A percentile compares a stretch with the other conserved stretches of the same genome.
These are phyloP conservation scores for Megaleporinus macrocephalus DNA, from an alignment of 2,113 vertebrate species.

Conservation along the genomic window DNA sequence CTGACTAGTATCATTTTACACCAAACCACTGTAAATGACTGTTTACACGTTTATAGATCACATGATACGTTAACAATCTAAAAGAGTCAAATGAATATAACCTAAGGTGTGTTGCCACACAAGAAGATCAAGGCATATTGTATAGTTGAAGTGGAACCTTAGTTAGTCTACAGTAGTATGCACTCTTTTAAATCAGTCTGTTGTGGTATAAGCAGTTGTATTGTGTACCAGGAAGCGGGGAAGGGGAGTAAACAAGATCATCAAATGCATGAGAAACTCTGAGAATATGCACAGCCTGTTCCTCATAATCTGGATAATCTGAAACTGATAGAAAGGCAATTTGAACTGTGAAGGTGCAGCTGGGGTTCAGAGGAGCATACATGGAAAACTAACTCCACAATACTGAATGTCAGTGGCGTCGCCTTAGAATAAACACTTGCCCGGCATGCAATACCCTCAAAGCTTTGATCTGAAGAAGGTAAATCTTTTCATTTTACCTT, in stretches of 20 bases:
- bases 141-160: no score
- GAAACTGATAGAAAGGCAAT: slow-evolving; percentile 12
- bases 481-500: no score
- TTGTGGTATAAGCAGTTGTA: slow-evolving; percentile 1
- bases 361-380: not conserved
- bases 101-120: no score
- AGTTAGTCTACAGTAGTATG: not conserved
- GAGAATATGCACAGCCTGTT: slow-evolving; percentile 1
- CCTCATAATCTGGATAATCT: slow-evolving; percentile 18
- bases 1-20: no score
- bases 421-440: not conserved
- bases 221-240: not conserved
- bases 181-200: not conserved
- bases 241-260: slow-evolving; percentile 13
- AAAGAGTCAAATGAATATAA: no score
- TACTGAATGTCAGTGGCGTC: no score
- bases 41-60: no score
- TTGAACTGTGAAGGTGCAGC: not conserved
- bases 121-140: no score
- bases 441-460: not conserved
- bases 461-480: not conserved
- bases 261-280: slow-evolving; percentile 27
- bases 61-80: no score
- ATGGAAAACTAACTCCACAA: not conserved
- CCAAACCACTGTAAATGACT: no score